phyloP scores from a whole-genome alignment of 2,797 vertebrate genomes.

The Apogon hyalosoma region DNA sequence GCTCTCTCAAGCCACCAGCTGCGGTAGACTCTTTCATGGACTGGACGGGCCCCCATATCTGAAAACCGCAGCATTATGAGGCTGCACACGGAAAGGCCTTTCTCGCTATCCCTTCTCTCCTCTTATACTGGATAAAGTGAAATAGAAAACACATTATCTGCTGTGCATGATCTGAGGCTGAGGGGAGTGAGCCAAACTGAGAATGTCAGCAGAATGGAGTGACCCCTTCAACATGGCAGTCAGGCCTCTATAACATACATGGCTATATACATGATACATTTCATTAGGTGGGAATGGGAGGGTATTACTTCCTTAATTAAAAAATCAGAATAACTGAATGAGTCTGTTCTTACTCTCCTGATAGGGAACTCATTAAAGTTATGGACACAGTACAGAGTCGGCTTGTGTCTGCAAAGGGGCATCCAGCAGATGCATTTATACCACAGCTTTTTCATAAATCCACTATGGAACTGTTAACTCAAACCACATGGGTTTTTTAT shows the following conservation, averaged over 20 bases:
- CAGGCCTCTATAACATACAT: constrained; percentile 45
- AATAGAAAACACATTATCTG: constrained; percentile 77
- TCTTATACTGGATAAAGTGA: constrained; percentile 63
- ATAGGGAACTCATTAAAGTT: constrained; percentile 27
- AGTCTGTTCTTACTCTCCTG: constrained; percentile 33
- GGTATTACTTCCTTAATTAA: constrained; percentile 44
- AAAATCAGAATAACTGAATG: constrained; percentile 46
- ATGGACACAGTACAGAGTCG: constrained; percentile 9
- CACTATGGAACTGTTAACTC: constrained; percentile 76
- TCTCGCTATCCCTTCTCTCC: constrained; percentile 48
- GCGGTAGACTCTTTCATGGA: constrained; percentile 83
- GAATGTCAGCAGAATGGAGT: constrained; percentile 25
- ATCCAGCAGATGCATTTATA: constrained; percentile 73
- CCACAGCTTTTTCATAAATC: constrained; percentile 75
- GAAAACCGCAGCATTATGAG: constrained; percentile 75
- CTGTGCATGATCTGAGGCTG: constrained; percentile 54
- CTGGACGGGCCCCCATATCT: constrained; percentile 66
- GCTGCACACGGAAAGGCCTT: constrained; percentile 71
- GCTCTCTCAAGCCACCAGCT: constrained; percentile 86
- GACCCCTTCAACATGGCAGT: constrained; percentile 44
- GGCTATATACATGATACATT: constrained; percentile 50
- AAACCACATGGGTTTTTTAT: constrained; percentile 82
- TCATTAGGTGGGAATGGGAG: constrained; percentile 40
- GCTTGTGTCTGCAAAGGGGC: constrained; percentile 44
- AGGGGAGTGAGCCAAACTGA: constrained; percentile 42